phyloP scores from a whole-genome alignment of 1,140 invertebrate species.

The Penaeus japonicus region DNA sequence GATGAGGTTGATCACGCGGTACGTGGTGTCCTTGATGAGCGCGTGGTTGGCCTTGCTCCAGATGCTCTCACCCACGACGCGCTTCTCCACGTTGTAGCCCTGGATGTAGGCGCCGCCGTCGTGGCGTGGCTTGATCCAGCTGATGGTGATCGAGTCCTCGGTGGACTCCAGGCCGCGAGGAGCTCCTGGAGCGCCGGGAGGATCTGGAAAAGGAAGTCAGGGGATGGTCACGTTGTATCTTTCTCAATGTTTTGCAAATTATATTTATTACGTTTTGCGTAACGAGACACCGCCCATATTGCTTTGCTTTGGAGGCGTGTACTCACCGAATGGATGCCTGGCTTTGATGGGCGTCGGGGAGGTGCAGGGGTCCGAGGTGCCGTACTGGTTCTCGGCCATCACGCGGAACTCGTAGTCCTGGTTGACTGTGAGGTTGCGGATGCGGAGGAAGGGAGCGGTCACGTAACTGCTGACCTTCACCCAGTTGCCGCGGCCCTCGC shows the following conservation, averaged over 20 bases:
- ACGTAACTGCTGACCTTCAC: slow-evolving; percentile 85
- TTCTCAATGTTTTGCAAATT: no score
- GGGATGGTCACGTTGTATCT: neutral
- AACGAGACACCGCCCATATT: no score
- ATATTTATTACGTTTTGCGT: neutral
- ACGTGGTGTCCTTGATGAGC: slow-evolving; percentile 79
- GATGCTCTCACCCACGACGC: slow-evolving; percentile 79
- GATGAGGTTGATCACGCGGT: slow-evolving; percentile 84
- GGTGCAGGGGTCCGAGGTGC: slow-evolving; percentile 88
- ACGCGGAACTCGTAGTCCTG: slow-evolving; percentile 96
- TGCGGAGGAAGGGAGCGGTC: slow-evolving; percentile 84
- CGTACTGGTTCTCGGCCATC: slow-evolving; percentile 96
- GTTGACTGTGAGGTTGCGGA: slow-evolving; percentile 90
- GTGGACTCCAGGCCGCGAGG: slow-evolving; percentile 86
- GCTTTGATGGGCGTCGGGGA: slow-evolving; percentile 89
- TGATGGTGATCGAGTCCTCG: slow-evolving; percentile 92
- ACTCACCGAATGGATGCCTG: slow-evolving; percentile 89
- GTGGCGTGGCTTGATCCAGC: slow-evolving; percentile 91
- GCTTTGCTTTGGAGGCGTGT: neutral
- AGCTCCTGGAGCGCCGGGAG: slow-evolving; percentile 86
- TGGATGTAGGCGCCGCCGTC: slow-evolving; percentile 92
- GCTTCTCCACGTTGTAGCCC: slow-evolving; percentile 93
- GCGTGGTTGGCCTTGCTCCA: slow-evolving; percentile 90
- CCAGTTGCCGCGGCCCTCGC: slow-evolving; percentile 83
- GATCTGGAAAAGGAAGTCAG: slow-evolving; percentile 68